phyloP scores from a whole-genome alignment of 2,888 invertebrate species.

The Macaria notata region DNA sequence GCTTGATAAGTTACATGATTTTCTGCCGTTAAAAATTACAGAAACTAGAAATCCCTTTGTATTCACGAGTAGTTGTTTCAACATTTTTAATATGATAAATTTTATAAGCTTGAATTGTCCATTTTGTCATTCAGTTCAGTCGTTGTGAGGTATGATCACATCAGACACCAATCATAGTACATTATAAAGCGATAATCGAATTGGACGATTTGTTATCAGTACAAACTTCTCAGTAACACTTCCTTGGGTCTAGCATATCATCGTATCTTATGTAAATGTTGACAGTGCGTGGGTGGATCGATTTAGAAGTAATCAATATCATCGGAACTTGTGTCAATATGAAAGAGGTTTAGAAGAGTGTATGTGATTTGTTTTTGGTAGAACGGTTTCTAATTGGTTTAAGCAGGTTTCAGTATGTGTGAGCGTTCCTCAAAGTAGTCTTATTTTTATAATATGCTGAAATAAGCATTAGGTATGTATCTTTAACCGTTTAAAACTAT shows the following conservation, averaged over 20 bases:
- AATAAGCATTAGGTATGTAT: no score
- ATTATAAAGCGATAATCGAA: conserved; percentile 45
- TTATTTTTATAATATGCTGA: no score
- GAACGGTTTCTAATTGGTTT: neutral
- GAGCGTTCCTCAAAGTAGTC: no score
- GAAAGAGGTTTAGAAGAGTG: conserved; percentile 27
- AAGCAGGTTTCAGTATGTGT: no score
- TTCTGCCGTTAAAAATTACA: no score
- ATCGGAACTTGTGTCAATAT: conserved; percentile 42
- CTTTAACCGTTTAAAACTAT: no score
- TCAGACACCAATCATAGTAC: conserved; percentile 22
- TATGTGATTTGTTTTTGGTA: conserved; percentile 41
- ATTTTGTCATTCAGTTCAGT: neutral
- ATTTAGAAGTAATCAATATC: conserved; percentile 69
- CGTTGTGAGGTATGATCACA: neutral
- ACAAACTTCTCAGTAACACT: conserved; percentile 74
- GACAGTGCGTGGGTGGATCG: conserved; percentile 69
- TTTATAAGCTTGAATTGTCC: no score
- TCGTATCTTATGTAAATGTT: conserved; percentile 73
- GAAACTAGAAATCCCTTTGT: no score
- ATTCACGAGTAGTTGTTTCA: no score
- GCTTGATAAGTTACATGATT: no score
- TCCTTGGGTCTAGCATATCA: conserved; percentile 50
- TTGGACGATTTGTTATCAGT: conserved; percentile 63
- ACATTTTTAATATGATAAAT: no score